phyloP scores from a whole-genome alignment of 2,113 vertebrate species.

The Phrynocephalus versicolor region DNA sequence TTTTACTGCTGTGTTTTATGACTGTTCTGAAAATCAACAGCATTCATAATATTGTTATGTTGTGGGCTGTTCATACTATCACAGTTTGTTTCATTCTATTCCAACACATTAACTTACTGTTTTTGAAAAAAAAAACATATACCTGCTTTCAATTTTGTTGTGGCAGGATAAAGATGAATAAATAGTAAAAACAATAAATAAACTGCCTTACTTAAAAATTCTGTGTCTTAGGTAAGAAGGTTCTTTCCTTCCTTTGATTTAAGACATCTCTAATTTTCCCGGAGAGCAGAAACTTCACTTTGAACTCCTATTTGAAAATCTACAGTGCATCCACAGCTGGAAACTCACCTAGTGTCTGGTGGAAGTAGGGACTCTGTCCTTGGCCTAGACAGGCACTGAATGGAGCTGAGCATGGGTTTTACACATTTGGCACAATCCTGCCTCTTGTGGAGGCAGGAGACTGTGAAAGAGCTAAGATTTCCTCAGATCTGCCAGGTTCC shows the following conservation, averaged over 20 bases:
- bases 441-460: not conserved
- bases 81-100: too few species aligned
- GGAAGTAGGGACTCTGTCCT: not conserved
- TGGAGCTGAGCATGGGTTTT: not conserved
- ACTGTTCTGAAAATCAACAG: too few species aligned
- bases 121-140: too few species aligned
- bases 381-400: not conserved
- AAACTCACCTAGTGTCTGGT: too few species aligned
- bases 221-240: not conserved
- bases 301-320: not conserved
- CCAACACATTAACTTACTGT: too few species aligned
- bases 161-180: too few species aligned
- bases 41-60: too few species aligned
- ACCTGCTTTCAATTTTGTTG: too few species aligned
- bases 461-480: not conserved
- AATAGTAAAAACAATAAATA: not conserved
- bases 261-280: not conserved
- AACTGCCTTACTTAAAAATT: not conserved
- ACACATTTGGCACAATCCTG: not conserved
- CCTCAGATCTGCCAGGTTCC: not conserved
- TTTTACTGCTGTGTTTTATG: too few species aligned
- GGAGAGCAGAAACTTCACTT: too few species aligned
- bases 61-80: too few species aligned
- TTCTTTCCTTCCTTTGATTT: not conserved
- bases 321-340: not conserved